These are phyloP conservation scores for Seriola aureovittata DNA, from an alignment of 2,113 vertebrate species.

Conservation along the genomic window DNA sequence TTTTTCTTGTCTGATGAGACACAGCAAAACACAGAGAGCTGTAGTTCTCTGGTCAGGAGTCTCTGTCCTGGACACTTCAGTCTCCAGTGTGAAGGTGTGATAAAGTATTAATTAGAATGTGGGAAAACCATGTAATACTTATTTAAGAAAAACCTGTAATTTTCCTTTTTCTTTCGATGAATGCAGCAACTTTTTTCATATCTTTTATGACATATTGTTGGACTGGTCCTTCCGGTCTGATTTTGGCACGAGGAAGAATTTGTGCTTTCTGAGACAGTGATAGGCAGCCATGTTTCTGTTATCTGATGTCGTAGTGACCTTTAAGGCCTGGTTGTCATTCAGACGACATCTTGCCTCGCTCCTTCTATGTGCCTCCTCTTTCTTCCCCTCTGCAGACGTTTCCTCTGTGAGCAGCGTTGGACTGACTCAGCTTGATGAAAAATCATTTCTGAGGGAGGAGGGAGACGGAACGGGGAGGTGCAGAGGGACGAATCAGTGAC, in stretches of 20 bases:
- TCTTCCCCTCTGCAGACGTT: background rate
- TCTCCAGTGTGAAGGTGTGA: too few species aligned
- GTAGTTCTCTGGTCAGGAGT: too few species aligned
- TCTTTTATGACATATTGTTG: background rate
- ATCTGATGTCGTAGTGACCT: conserved; percentile 11
- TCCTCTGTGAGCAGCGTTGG: background rate
- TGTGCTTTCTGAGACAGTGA: background rate
- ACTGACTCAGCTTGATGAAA: conserved; percentile 28
- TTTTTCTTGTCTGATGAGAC: too few species aligned
- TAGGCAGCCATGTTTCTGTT: background rate
- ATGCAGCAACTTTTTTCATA: background rate
- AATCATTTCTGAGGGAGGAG: background rate
- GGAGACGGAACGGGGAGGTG: background rate
- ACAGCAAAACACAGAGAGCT: too few species aligned
- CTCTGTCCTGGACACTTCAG: too few species aligned
- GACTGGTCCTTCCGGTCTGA: background rate
- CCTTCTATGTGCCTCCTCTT: background rate
- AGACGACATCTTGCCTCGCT: background rate
- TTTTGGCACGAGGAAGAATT: background rate
- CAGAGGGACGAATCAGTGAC: conserved; percentile 11
- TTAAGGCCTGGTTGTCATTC: conserved; percentile 13
- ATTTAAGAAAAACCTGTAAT: too few species aligned
- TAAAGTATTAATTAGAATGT: too few species aligned
- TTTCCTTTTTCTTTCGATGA: background rate
- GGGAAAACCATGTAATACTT: too few species aligned